phyloP scores from a whole-genome alignment of 2,888 invertebrate species.

The Pharmacophagus antenor region DNA sequence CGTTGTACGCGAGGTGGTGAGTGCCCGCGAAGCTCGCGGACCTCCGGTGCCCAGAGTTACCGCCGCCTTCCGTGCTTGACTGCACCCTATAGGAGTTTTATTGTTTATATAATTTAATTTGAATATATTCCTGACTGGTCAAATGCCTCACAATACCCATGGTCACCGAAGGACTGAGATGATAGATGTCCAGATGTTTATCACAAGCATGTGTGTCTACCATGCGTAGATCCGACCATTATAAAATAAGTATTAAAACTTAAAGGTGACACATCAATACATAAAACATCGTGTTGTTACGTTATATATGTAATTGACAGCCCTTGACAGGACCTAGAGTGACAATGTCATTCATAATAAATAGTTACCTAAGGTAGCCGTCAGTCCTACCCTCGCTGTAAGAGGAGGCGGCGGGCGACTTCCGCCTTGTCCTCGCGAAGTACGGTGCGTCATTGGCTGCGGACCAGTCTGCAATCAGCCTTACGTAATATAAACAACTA shows the following conservation, averaged over 20 bases:
- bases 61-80: constrained; percentile 46
- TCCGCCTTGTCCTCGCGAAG: constrained; percentile 64
- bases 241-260: too few relatives aligned
- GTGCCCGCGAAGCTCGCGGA: constrained; percentile 76
- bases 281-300: too few relatives aligned
- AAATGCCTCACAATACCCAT: too few relatives aligned
- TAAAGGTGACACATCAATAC: too few relatives aligned
- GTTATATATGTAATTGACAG: too few relatives aligned
- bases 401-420: constrained; percentile 64
- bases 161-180: too few relatives aligned
- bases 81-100: constrained; percentile 45
- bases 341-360: too few relatives aligned
- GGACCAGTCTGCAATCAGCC: constrained; percentile 27
- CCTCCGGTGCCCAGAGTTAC: constrained; percentile 55
- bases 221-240: too few relatives aligned
- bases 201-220: too few relatives aligned
- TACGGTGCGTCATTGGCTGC: constrained; percentile 67
- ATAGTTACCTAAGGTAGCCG: constrained; percentile 62
- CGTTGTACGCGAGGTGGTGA: constrained; percentile 58
- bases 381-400: constrained; percentile 65
- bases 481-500: neutral
- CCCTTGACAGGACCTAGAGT: too few relatives aligned
- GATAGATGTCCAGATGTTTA: too few relatives aligned
- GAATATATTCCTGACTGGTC: too few relatives aligned
- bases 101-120: neutral